These are phyloP conservation scores for Spea multiplicata DNA, from an alignment of 2,113 vertebrate genomes.

Conservation along the genomic window DNA sequence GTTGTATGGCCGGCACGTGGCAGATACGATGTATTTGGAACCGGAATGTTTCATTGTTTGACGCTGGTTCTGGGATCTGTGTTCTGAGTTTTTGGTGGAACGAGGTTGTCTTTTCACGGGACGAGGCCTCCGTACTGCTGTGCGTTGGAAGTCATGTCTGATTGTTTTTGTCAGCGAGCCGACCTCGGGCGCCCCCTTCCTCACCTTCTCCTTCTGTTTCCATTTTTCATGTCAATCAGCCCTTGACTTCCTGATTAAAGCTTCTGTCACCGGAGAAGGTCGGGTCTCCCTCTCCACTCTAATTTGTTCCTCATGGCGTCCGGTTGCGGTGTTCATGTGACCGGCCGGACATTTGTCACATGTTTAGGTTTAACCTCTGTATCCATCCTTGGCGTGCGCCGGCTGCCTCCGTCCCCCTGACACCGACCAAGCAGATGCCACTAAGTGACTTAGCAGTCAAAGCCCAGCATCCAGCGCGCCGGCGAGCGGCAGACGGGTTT, in stretches of 20 bases:
- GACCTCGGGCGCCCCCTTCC: slow-evolving; percentile 77
- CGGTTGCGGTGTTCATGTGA: slow-evolving; percentile 79
- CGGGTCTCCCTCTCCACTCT: slow-evolving; percentile 75
- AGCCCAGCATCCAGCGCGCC: background rate
- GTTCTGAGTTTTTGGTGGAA: background rate
- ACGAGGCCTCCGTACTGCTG: slow-evolving; percentile 74
- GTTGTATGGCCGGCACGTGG: no score
- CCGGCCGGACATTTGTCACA: slow-evolving; percentile 70
- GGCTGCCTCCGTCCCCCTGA: slow-evolving; percentile 59
- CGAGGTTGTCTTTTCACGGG: slow-evolving; percentile 46
- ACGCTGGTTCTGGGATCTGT: no score
- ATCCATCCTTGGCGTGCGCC: slow-evolving; percentile 65
- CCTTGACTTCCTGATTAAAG: slow-evolving; percentile 86
- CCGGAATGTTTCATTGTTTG: no score
- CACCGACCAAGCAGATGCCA: slow-evolving; percentile 57
- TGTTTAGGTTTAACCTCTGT: slow-evolving; percentile 80
- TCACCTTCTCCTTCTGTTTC: slow-evolving; percentile 83
- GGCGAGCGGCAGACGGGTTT: background rate
- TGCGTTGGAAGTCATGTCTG: slow-evolving; percentile 78
- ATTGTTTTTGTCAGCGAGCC: slow-evolving; percentile 82
- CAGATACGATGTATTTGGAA: no score
- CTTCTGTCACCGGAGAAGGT: slow-evolving; percentile 77
- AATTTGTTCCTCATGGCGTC: slow-evolving; percentile 83
- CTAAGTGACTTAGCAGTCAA: slow-evolving; percentile 53
- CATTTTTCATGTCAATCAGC: slow-evolving; percentile 85